Evolutionary conservation across 92 coral and sea anemone genomes (phyloP), one percentile per base, ranked within the genome.

Genomic region (Zoanthus sansibaricus): DNA sequence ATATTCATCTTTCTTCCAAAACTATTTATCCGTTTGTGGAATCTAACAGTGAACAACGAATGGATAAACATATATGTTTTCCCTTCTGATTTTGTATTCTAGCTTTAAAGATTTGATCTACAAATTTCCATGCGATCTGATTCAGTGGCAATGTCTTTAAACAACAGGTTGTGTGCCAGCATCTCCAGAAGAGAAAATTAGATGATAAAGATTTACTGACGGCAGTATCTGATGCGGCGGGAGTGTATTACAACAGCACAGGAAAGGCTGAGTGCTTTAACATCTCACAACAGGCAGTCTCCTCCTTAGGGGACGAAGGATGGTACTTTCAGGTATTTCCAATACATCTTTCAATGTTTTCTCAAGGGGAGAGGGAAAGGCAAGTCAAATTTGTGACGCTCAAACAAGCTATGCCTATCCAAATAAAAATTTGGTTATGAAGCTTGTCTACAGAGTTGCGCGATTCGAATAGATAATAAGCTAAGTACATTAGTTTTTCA

Each of bases 291-390:
- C 98, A 95, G 76, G 99, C 99, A 15, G 98, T 95, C 51, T 93
- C 96, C 62, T 91, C 86, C 83, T 90, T 97, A 13, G 99, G 99
- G 10, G 99, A 97, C 79, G 92, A 95, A 67, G 99, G 99, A 18
- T 97, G 99, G 99, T 83, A 89, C 72, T 97, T 97, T 59, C 99
- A 97, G 94, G 99, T 97, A 78, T 5, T 90, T 45, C 17, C 1
- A 16, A n/a, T 20, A n/a, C 66, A 59, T 6, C 66, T 14, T 6
- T 18, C 15, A 58, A 58, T 18, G n/a, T 58, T 58, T 58, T 0
- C n/a, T 32, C 10, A 11, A 11, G 55, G 12, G 55, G 55, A 11
- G 55, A 49, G 55, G 12, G 9, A 11, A 49, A 37, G 2, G 2
- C 42, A 37, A 37, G 42, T 37, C 42, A 37, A 37, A 37, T 37